These are phyloP conservation scores for Hemiscyllium ocellatum DNA, from an alignment of 2,113 vertebrate species.

Conservation along the genomic window DNA sequence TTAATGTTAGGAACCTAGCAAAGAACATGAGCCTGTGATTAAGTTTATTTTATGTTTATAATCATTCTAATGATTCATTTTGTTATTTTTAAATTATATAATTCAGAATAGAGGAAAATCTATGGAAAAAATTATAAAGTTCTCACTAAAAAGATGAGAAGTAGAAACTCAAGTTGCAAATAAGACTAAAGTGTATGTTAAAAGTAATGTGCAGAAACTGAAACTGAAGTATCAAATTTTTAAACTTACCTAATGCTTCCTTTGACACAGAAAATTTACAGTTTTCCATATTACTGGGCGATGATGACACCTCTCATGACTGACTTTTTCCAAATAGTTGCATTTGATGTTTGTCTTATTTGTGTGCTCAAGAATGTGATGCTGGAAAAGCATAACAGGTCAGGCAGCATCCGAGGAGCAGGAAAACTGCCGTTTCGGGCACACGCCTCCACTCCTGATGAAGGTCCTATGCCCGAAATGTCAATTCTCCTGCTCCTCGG, in stretches of 20 bases:
- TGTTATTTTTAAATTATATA: not conserved
- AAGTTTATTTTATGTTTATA: not conserved
- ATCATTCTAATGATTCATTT: not conserved
- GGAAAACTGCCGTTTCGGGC: too few relatives aligned
- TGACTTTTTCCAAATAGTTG: constrained; percentile 13
- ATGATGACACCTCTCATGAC: not conserved
- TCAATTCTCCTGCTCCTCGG: too few relatives aligned
- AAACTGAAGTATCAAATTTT: not conserved
- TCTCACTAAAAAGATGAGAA: not conserved
- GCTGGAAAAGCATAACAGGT: too few relatives aligned
- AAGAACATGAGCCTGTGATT: not conserved
- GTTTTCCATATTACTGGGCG: constrained; percentile 6
- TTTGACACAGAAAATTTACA: not conserved
- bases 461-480: too few relatives aligned
- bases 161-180: not conserved
- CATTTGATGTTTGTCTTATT: constrained; percentile 39
- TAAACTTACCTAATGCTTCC: not conserved
- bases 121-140: not conserved
- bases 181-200: not conserved
- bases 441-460: too few relatives aligned
- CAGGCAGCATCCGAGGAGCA: too few relatives aligned
- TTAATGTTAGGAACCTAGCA: not conserved
- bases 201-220: not conserved
- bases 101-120: not conserved
- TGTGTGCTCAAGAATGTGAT: too few relatives aligned